Percentiles rank a stretch among this genome's conserved stretches.
These are phyloP conservation scores for Apeltes quadracus DNA, from an alignment of 2,113 vertebrate species.

Conservation along the genomic window DNA sequence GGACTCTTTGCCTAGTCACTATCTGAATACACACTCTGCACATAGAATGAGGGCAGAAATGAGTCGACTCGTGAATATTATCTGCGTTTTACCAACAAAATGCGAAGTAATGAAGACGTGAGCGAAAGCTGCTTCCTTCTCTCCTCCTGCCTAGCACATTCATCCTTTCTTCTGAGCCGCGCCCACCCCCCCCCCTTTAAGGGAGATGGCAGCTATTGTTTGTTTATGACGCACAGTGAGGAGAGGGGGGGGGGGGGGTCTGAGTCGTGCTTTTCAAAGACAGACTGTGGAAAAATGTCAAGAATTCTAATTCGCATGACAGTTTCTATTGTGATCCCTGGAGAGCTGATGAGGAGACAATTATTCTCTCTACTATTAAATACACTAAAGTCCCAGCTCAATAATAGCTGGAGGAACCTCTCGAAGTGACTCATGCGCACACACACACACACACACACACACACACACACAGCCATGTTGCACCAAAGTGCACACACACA, in stretches of 20 bases:
- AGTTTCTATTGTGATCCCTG: conserved; percentile 63
- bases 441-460: conserved; percentile 3
- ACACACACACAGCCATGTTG: conserved; percentile 29
- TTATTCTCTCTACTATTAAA: conserved; percentile 65
- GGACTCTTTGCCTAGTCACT: conserved; percentile 16
- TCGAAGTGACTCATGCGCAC: conserved; percentile 59
- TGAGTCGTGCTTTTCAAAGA: conserved; percentile 44
- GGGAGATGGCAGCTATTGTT: conserved; percentile 49
- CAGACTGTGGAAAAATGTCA: conserved; percentile 46
- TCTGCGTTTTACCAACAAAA: conserved; percentile 32
- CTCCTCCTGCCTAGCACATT: conserved; percentile 43
- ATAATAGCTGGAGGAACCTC: conserved; percentile 64
- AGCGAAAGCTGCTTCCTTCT: conserved; percentile 43
- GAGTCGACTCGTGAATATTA: conserved; percentile 34
- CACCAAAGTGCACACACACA: conserved; percentile 24
- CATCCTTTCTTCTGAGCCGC: conserved; percentile 34
- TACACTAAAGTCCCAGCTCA: conserved; percentile 50
- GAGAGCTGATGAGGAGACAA: conserved; percentile 68
- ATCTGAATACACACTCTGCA: conserved; percentile 44
- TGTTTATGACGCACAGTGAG: conserved; percentile 63
- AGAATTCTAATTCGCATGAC: conserved; percentile 63
- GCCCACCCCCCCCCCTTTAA: conserved; percentile 21
- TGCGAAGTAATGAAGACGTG: background rate
- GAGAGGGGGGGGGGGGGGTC: conserved; percentile 46
- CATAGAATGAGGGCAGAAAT: conserved; percentile 51